Percentiles rank a stretch among this genome's conserved stretches.
These are phyloP conservation scores for Anser brachyrhynchus DNA, from an alignment of 2,113 vertebrate genomes.

Conservation along the genomic window DNA sequence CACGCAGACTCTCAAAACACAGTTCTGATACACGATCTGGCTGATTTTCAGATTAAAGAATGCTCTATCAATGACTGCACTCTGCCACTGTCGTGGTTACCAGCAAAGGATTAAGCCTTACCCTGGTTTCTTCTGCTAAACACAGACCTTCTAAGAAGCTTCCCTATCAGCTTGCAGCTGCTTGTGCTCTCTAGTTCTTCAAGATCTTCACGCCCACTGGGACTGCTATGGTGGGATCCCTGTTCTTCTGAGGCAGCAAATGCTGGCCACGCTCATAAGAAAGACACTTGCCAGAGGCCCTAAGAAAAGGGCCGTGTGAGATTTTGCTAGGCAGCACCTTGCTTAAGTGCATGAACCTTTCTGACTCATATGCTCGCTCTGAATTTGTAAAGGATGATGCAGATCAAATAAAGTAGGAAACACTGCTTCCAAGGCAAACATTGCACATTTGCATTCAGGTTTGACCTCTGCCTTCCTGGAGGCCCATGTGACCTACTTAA, in stretches of 20 bases:
- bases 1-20: background rate
- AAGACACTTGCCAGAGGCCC: background rate
- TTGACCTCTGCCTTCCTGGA: background rate
- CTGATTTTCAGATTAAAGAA: background rate
- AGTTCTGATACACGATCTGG: background rate
- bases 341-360: background rate
- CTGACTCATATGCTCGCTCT: accelerated
- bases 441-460: background rate
- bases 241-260: background rate
- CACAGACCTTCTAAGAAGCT: background rate
- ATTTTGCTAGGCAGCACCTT: background rate
- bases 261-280: background rate
- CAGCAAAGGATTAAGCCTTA: background rate
- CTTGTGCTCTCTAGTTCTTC: background rate
- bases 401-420: background rate
- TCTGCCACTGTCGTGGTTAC: background rate
- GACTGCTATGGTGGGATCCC: background rate
- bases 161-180: background rate
- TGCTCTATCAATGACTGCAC: background rate
- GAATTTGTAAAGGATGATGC: background rate
- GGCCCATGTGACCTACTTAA: background rate
- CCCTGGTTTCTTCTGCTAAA: background rate
- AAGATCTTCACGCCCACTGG: background rate
- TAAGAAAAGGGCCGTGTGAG: background rate
- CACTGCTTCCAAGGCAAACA: background rate